Evolutionary conservation across 37 sponge, comb jelly and placozoan genomes (phyloP), one percentile per base, ranked within the genome.

Genomic region (Bolinopsis microptera): DNA sequence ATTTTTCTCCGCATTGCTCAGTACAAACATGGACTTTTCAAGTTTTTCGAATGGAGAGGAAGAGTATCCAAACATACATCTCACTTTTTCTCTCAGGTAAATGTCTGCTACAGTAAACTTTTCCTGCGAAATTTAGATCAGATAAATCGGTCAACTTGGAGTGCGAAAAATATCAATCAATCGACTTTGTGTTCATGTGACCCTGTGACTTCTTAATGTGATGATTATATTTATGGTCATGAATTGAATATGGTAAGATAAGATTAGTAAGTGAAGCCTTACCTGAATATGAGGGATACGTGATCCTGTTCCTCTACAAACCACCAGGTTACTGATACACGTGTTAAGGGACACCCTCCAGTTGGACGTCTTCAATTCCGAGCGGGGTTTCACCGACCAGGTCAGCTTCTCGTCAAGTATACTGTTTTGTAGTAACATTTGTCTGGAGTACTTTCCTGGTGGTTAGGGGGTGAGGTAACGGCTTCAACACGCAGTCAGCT

Each of bases 391-490:
- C 0, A 86, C 39, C 1, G 38, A 36, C 90, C 90, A 86, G 23
- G 39, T 86, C 8, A 86, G 90, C 1, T 38, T 38, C 30, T 86
- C 90, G 35, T 86, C 90, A 3, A 86, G 24, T 24, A 86, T 40
- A 41, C 90, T 86, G 61, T 86, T 41, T 48, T 86, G 90, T 0
- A 86, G 25, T 2, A 86, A 38, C 90, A 86, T 86, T 40, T 86
- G 90, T 25, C 90, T 86, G 40, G 90, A 39, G 30, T 86, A 86
- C 48, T 86, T 86, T 21, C 75, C 75, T 72, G 75, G 31, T 30
- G 75, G 5, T 8, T 30, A 72, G 68, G 13, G 68, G 68, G 68
- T n/a, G n/a, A n/a, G n/a, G n/a, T n/a, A n/a, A n/a, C n/a, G n/a
- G n/a, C n/a, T n/a, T n/a, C n/a, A n/a, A n/a, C n/a, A n/a, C n/a